phyloP scores from a whole-genome alignment of 2,797 vertebrate species.

The Neosalanx taihuensis region DNA sequence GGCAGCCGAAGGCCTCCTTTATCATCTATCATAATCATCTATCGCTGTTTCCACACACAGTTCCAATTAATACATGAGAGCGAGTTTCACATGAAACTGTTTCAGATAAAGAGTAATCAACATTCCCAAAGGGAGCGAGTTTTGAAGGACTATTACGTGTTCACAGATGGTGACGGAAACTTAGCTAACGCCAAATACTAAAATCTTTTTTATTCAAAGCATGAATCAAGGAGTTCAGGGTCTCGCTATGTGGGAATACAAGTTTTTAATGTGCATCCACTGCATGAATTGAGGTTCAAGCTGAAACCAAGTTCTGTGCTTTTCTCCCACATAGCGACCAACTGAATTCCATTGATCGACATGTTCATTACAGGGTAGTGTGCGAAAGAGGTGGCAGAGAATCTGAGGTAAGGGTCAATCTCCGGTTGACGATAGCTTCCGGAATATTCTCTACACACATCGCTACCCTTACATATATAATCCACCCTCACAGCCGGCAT shows the following conservation, averaged over 20 bases:
- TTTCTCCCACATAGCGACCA: neutral
- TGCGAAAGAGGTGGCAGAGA: neutral
- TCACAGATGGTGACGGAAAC: too few species aligned
- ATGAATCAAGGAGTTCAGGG: too few species aligned
- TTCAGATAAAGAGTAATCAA: neutral
- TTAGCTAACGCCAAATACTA: too few species aligned
- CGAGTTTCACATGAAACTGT: neutral
- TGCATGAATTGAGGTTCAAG: too few species aligned
- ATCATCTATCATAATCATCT: neutral
- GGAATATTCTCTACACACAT: neutral
- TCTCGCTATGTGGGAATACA: too few species aligned
- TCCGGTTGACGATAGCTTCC: neutral
- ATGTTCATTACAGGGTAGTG: neutral
- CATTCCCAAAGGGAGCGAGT: neutral
- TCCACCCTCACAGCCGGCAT: neutral
- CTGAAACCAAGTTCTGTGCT: neutral
- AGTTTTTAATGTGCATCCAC: neutral
- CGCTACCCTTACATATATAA: neutral
- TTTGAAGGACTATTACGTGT: neutral
- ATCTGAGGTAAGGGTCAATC: neutral
- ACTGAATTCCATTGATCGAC: neutral
- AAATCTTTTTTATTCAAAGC: too few species aligned
- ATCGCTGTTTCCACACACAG: neutral
- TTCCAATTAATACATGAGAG: neutral
- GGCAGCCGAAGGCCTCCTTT: neutral